Evolutionary conservation across 2,888 invertebrate genomes (phyloP).

Genomic region (Coelinius sp.): DNA sequence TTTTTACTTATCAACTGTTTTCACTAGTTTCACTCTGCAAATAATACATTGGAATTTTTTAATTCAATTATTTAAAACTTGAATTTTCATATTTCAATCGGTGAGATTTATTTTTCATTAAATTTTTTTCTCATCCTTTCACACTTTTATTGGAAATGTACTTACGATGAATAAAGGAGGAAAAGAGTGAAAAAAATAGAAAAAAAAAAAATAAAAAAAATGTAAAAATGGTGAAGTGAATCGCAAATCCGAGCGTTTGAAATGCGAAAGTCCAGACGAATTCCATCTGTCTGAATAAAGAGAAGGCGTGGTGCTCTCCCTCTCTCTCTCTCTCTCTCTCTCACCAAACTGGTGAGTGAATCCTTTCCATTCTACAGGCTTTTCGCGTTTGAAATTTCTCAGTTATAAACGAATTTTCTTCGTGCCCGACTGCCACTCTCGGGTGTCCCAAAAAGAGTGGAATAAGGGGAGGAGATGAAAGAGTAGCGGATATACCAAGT

Average conservation of each 20-base stretch:
- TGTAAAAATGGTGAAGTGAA: slow-evolving; percentile 1
- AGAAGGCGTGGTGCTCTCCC: background rate
- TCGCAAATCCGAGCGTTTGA: slow-evolving; percentile 20
- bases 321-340: background rate
- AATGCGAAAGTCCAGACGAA: slow-evolving; percentile 25
- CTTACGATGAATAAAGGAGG: background rate
- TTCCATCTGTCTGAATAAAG: slow-evolving; percentile 24
- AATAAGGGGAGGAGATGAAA: background rate
- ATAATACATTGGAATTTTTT: too few relatives aligned
- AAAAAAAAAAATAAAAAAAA: too few relatives aligned
- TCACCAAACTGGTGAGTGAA: slow-evolving; percentile 13
- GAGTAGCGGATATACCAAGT: slow-evolving; percentile 14
- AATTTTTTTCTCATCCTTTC: background rate
- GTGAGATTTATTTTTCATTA: background rate
- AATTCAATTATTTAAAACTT: background rate
- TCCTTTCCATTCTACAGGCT: slow-evolving; percentile 21
- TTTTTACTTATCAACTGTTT: background rate
- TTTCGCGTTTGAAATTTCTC: slow-evolving; percentile 26
- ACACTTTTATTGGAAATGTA: slow-evolving; percentile 3
- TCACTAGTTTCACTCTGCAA: background rate
- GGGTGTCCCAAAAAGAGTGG: slow-evolving; percentile 16
- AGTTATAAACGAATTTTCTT: slow-evolving; percentile 35
- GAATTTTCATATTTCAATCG: background rate
- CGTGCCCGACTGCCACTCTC: slow-evolving; percentile 11
- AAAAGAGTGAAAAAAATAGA: slow-evolving; percentile 1